Evolutionary conservation across 2,888 invertebrate genomes (phyloP).

Genomic region (Pyralis farinalis): DNA sequence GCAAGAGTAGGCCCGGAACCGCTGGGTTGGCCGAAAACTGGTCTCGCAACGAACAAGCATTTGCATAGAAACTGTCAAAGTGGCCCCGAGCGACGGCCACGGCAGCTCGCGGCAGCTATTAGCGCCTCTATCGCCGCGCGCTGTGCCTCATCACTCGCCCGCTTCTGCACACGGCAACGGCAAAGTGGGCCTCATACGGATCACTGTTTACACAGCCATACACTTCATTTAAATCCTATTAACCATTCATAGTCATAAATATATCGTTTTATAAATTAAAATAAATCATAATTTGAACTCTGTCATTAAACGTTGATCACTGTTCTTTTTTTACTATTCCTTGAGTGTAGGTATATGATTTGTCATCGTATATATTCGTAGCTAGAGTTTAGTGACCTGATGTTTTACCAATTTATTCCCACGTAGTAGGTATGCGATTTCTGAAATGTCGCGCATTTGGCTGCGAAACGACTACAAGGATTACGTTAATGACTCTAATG

Average conservation of each 20-base stretch:
- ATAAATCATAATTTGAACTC: background rate
- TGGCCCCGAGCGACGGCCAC: constrained; percentile 50
- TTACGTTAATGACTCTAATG: no score
- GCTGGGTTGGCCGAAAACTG: constrained; percentile 66
- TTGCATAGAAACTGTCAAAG: constrained; percentile 80
- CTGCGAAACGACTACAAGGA: no score
- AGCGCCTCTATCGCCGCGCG: constrained; percentile 55
- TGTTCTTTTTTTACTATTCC: background rate
- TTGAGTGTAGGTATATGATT: background rate
- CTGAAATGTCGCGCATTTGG: no score
- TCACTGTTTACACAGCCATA: background rate
- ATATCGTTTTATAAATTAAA: background rate
- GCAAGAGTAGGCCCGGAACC: constrained; percentile 71
- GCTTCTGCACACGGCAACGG: constrained; percentile 20
- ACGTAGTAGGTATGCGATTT: background rate
- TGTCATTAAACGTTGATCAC: background rate
- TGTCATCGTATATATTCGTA: background rate
- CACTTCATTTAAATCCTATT: background rate
- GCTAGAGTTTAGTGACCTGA: background rate
- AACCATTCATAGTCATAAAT: background rate
- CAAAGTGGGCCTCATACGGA: background rate
- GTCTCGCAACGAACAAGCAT: constrained; percentile 73
- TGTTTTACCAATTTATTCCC: background rate
- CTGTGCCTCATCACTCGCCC: constrained; percentile 1
- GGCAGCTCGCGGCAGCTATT: constrained; percentile 41